phyloP scores from a whole-genome alignment of 1,140 invertebrate genomes.

The Cotesia glomerata region DNA sequence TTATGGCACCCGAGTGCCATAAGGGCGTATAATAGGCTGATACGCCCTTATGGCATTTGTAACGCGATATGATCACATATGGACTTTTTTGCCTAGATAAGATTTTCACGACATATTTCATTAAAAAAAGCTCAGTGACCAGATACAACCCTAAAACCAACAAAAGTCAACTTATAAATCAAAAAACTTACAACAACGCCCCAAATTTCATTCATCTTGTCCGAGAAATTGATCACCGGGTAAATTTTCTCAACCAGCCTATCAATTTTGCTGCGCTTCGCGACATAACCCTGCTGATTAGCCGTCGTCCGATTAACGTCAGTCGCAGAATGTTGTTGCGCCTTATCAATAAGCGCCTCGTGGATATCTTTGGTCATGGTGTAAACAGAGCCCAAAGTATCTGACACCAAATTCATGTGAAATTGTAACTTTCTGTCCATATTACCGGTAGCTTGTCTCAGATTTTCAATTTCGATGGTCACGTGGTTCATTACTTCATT shows the following conservation, averaged over 20 bases:
- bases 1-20: no score
- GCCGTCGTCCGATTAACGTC: slow-evolving; percentile 41
- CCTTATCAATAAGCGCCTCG: slow-evolving; percentile 76
- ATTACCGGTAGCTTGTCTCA: slow-evolving; percentile 75
- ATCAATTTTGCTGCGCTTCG: slow-evolving; percentile 77
- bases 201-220: slow-evolving; percentile 91
- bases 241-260: slow-evolving; percentile 77
- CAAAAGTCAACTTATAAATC: neutral
- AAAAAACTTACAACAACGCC: slow-evolving; percentile 71
- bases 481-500: slow-evolving; percentile 78
- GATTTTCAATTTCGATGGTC: slow-evolving; percentile 75
- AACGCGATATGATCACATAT: no score
- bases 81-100: no score
- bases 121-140: no score
- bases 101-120: no score
- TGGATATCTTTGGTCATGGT: slow-evolving; percentile 81
- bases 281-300: slow-evolving; percentile 57
- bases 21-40: no score
- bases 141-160: no score
- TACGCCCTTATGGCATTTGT: no score
- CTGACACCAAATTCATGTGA: slow-evolving; percentile 81
- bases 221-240: slow-evolving; percentile 82
- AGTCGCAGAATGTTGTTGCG: slow-evolving; percentile 50
- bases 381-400: slow-evolving; percentile 78
- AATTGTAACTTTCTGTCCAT: slow-evolving; percentile 84